Base-by-base conservation (phyloP, 2,113 vertebrate species). In the Dendropsophus ebraccatus region DNA sequence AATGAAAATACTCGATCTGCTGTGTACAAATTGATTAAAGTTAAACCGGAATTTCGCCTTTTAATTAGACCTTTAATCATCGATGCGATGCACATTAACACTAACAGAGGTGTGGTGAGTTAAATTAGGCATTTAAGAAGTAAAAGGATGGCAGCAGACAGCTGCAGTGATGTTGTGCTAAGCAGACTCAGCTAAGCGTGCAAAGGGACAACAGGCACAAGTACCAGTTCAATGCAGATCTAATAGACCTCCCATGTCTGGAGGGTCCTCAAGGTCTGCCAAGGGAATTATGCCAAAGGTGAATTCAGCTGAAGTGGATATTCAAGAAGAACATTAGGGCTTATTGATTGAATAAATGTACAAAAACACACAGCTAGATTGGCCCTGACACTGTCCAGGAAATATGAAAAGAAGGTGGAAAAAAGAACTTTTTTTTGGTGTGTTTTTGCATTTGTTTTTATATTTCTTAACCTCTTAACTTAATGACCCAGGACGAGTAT, bases 61-160 rank as follows among this genome's bases (percentile, higher is more conserved):
- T 81, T 81, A 87, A 87, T 81, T 74, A 81, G 50, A 81, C 77
- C 85, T 87, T 86, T 81, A 87, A 81, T 87, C 77, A 87, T 54
- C 4, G 21, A 81, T 60, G 78, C 77, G 81, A 62, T 67, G 77
- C 32, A 30, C 28, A 81, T 81, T 87, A 74, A 73, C 69, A 32
- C 67, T 54, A 74, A 75, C 69, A 81, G 78, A 87, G 85, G 85
- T 69, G 78, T 74, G 85, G 50, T 77, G 41, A 87, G 78, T 74
- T 87, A 87, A 87, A 87, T 87, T 87, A 87, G 37, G 85, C 85
- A 74, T 87, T 62, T 56, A 72, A 81, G 47, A 69, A 67, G 56
- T 72, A 23, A 56, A 85, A 62, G 74, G 28, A 32, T 81, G 81
- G 47, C 23, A 81, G 67, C 47, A 74, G 67, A 87, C 85, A 87